These are phyloP conservation scores for Coenonympha glycerion DNA, from an alignment of 2,888 invertebrate genomes.

Conservation along the genomic window DNA sequence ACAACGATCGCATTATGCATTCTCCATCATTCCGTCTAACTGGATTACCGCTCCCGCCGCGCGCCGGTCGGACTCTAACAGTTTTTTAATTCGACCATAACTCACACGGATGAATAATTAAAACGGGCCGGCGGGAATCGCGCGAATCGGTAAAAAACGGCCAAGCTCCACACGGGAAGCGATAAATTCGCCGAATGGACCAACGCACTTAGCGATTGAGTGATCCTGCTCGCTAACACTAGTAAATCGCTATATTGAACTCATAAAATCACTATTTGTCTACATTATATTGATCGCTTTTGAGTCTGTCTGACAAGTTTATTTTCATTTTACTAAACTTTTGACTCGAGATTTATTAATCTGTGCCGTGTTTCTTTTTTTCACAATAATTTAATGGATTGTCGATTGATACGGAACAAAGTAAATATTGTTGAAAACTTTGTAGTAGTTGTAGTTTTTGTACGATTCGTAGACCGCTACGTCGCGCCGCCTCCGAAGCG, in stretches of 20 bases:
- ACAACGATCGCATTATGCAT: slow-evolving; percentile 53
- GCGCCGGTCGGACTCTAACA: slow-evolving; percentile 65
- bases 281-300: background rate
- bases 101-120: slow-evolving; percentile 76
- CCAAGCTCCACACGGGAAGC: slow-evolving; percentile 46
- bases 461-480: background rate
- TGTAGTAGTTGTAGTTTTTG: no score
- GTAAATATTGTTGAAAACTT: background rate
- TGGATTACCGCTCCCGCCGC: slow-evolving; percentile 61
- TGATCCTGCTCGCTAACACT: slow-evolving; percentile 6
- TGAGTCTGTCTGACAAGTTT: background rate
- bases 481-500: background rate
- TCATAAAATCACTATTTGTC: slow-evolving; percentile 1
- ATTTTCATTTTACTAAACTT: background rate
- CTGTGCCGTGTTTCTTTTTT: no score
- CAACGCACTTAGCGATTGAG: slow-evolving; percentile 66
- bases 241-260: slow-evolving; percentile 24
- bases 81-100: slow-evolving; percentile 78
- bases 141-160: slow-evolving; percentile 65
- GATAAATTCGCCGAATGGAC: slow-evolving; percentile 69
- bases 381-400: no score
- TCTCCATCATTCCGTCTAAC: slow-evolving; percentile 70
- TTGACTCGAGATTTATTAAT: no score
- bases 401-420: background rate
- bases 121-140: slow-evolving; percentile 68